Evolutionary conservation across 2,113 vertebrate genomes (phyloP).

Genomic region (Gymnarchus niloticus): DNA sequence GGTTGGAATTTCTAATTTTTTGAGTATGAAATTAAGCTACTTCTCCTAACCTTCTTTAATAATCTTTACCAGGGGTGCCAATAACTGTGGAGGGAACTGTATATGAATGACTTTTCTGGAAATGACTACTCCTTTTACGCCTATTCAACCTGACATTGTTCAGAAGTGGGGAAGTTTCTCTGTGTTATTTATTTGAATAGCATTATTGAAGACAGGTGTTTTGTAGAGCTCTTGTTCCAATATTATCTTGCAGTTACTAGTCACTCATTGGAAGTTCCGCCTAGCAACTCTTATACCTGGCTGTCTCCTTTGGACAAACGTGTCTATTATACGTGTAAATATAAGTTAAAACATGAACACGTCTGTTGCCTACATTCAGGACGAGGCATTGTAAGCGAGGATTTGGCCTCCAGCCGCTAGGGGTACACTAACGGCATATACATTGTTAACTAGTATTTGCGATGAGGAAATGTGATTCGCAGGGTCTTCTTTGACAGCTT

Average conservation of each 20-base stretch:
- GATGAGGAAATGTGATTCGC: conserved; percentile 38
- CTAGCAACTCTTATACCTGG: too few species aligned
- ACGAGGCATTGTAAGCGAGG: background rate
- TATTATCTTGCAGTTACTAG: too few species aligned
- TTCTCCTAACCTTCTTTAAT: too few species aligned
- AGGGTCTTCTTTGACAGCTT: conserved; percentile 25
- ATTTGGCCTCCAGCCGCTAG: conserved; percentile 34
- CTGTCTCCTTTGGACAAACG: too few species aligned
- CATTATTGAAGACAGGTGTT: background rate
- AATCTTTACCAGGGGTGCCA: too few species aligned
- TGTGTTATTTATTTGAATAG: background rate
- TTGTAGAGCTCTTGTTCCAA: background rate
- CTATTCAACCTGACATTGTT: background rate
- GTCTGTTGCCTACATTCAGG: too few species aligned
- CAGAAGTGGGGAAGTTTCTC: background rate
- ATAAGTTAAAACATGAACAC: too few species aligned
- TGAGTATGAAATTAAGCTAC: too few species aligned
- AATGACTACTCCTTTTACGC: background rate
- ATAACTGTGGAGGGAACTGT: too few species aligned
- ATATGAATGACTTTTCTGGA: background rate
- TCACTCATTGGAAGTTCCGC: too few species aligned
- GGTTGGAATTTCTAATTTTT: too few species aligned
- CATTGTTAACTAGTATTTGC: background rate
- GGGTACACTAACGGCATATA: conserved; percentile 18
- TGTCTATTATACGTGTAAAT: too few species aligned